Base-by-base conservation (phyloP, 2,797 vertebrate species). In the Podargus strigoides region DNA sequence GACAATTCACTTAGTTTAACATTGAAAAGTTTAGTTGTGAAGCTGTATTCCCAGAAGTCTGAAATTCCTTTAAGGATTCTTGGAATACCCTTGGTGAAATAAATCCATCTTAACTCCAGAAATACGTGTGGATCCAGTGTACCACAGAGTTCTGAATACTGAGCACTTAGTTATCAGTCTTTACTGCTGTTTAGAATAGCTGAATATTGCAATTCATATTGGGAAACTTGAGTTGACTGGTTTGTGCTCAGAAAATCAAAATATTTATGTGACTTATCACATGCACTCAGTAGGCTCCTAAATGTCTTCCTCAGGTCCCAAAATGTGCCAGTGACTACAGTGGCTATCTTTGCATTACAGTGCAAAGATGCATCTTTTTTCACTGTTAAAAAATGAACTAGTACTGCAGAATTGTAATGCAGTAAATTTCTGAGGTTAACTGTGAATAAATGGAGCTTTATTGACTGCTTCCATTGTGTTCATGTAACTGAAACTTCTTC, bases 101-200 rank as follows among this genome's bases (percentile, higher is more conserved):
- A 67, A 87, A 85, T 63, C 16, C 1, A 0, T 18, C 6, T 44
- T 32, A 62, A 36, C 6, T 42, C 36, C 7, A 50, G 13, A 91
- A 81, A 3, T 1, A 37, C 10, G 12, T 0, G 0, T 28, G 62
- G 21, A n/a, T 52, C 37, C 13, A 23, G 12, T 9, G 52, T 14
- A 32, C n/a, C 20, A 5, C 49, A 55, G 19, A 12, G 15, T 30
- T 81, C 26, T 70, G 37, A 73, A 7, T 41, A 36, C 32, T 47
- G 44, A 55, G 49, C n/a, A 10, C 14, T 42, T 24, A 17, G 14
- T 39, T 79, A 23, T 27, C 23, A 34, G 30, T 9, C 21, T 64
- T 59, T 18, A 34, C 56, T 53, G n/a, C 41, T 79, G 11, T 52
- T 87, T 16, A 24, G 18, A 49, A 39, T 6, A 55, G 56, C 56